Conservation (phyloP, 2,113 vertebrate species). For the Varanus komodoensis region DNA sequence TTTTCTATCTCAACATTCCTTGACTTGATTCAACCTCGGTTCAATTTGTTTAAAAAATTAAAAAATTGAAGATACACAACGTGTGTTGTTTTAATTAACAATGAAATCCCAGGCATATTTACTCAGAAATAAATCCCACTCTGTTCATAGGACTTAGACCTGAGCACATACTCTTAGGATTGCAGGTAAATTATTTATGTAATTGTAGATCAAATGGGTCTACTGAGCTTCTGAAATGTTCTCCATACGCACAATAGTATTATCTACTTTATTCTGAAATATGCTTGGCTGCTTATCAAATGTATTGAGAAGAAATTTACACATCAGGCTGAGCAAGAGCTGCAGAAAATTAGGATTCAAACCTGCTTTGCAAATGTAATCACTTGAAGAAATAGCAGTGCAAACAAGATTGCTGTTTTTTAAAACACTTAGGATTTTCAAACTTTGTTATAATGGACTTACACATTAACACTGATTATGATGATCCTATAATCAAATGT, state of each 20-base stretch:
- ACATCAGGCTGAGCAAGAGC: background rate
- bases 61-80: too few relatives aligned
- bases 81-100: background rate
- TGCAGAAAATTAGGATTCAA: background rate
- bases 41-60: too few relatives aligned
- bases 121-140: background rate
- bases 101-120: background rate
- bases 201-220: background rate
- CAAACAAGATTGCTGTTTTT: background rate
- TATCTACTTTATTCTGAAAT: background rate
- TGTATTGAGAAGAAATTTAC: too few relatives aligned
- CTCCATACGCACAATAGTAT: background rate
- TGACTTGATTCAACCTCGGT: background rate
- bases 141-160: background rate
- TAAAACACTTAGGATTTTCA: background rate
- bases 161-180: background rate
- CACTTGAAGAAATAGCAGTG: background rate
- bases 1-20: background rate
- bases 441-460: constrained; percentile 3
- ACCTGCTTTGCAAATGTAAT: background rate
- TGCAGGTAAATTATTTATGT: background rate
- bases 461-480: constrained; percentile 19
- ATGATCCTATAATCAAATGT: constrained; percentile 34
- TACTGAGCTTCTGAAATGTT: background rate
- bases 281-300: background rate